Evolutionary conservation across 2,113 vertebrate genomes (phyloP).

Genomic region (Chloebia gouldiae): DNA sequence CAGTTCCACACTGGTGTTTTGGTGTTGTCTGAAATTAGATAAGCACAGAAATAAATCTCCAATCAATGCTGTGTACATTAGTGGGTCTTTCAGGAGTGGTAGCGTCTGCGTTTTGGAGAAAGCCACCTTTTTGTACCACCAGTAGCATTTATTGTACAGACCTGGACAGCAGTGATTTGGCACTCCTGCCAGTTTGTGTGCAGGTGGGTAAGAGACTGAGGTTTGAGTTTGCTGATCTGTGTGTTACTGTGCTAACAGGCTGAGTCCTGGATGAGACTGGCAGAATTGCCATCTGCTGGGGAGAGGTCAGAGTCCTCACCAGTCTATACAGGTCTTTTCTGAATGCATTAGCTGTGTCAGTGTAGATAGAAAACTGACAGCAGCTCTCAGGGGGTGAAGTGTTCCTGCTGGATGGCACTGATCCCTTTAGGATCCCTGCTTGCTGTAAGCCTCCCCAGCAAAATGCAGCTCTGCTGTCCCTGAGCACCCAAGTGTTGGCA

Average conservation of each 20-base stretch:
- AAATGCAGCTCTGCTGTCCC: fast-evolving
- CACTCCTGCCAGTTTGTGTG: not conserved
- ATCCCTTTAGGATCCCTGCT: not conserved
- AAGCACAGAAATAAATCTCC: not conserved
- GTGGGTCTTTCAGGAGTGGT: not conserved
- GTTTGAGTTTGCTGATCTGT: not conserved
- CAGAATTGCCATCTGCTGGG: not conserved
- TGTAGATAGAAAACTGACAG: not conserved
- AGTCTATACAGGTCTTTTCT: not conserved
- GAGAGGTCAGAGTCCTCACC: not conserved
- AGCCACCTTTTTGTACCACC: not conserved
- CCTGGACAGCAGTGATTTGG: not conserved
- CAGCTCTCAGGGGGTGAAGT: not conserved
- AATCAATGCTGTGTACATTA: not conserved
- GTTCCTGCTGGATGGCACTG: not conserved
- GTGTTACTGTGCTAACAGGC: not conserved
- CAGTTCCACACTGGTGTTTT: not conserved
- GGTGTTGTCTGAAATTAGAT: not conserved
- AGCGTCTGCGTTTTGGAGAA: not conserved
- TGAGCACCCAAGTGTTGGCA: not conserved
- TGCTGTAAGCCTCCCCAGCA: not conserved
- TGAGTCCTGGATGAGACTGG: not conserved
- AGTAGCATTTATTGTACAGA: not conserved
- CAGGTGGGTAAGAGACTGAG: not conserved
- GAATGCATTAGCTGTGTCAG: fast-evolving